Evolutionary conservation across 2,888 invertebrate species (phyloP), one percentile per base, ranked within the genome.

Genomic region (Aleiodes testaceus): DNA sequence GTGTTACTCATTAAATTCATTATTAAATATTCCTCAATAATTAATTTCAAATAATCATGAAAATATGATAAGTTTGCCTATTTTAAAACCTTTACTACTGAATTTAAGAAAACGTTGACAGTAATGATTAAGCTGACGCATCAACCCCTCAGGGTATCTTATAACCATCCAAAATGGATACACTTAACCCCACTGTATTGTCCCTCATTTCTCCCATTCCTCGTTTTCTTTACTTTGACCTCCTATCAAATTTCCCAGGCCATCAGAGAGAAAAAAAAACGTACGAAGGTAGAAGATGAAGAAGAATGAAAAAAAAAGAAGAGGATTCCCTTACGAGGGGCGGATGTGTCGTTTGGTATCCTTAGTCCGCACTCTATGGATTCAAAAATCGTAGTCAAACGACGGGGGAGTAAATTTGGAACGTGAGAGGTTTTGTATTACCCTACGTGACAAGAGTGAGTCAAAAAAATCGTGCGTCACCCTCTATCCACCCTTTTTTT

Each of bases 331-430:
- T 63, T 66, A 50, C 70, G 12, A 11, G 65, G 55, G 68, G 7
- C 16, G 49, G 55, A 66, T 59, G 45, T 53, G 30, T 65, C 45
- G 53, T 53, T n/a, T 45, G 26, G 16, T 36, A 36, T 36, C 36
- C 66, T 50, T 18, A n/a, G 47, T 11, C 16, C 47, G 18, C 26
- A 22, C 20, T 66, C n/a, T 71, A 71, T 26, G 71, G 66, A 71
- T 67, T 71, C 70, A 20, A 71, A 71, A 71, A 67, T 71, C 61
- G 71, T 71, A 63, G 63, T 26, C 61, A 61, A 52, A 63, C 55
- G 44, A 16, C 36, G 18, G 59, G 59, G 36, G 18, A 36, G 18
- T 63, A 14, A 45, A 44, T 63, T 63, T 22, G 63, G 22, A 6
- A 63, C 45, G 45, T 45, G 45, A 63, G 22, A 63, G 45, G 45